These are phyloP conservation scores for Pangasius macronema DNA, from an alignment of 2,797 vertebrate genomes.

Conservation along the genomic window DNA sequence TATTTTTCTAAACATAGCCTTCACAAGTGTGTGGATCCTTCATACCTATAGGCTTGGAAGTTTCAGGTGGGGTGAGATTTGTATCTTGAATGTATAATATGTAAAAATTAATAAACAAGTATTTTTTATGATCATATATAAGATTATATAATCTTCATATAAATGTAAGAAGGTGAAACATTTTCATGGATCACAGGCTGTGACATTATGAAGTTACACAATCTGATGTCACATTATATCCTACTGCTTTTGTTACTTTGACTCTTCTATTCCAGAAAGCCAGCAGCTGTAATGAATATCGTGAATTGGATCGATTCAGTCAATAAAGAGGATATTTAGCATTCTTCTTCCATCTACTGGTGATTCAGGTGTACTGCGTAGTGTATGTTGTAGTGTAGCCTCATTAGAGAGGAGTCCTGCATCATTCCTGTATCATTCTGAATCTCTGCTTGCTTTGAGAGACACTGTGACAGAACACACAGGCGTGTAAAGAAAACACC, in stretches of 20 bases:
- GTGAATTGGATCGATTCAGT: not conserved
- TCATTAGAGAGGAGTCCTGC: not conserved
- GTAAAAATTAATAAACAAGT: not conserved
- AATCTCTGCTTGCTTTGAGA: not conserved
- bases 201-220: not conserved
- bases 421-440: not conserved
- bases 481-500: not conserved
- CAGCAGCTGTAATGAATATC: not conserved
- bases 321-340: not conserved
- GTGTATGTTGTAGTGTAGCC: not conserved
- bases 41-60: not conserved
- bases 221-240: not conserved
- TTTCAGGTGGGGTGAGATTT: not conserved
- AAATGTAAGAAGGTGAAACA: not conserved
- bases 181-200: not conserved
- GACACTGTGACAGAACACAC: not conserved
- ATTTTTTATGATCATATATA: not conserved
- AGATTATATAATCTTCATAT: not conserved
- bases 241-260: not conserved
- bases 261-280: not conserved
- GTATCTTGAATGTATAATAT: not conserved
- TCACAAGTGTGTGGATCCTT: not conserved
- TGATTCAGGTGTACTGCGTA: not conserved
- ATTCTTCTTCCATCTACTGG: constrained; percentile 46
- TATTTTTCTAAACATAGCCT: not conserved